Evolutionary conservation across 2,113 vertebrate genomes (phyloP).

Genomic region (Anoura caudifer): DNA sequence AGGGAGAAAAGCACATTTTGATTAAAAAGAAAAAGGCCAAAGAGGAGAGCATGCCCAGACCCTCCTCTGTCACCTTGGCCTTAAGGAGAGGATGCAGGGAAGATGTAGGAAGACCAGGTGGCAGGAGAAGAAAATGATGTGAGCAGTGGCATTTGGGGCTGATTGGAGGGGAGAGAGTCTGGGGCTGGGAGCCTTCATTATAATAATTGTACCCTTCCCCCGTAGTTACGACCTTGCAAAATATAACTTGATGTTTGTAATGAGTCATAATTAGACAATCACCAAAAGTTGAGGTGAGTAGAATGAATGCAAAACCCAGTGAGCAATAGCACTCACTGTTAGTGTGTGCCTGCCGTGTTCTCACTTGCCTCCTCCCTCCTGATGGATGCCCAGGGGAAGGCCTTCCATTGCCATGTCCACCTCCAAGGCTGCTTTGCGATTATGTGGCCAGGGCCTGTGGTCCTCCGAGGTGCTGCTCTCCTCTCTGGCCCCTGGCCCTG

Average conservation of each 20-base stretch:
- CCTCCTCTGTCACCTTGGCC: not conserved
- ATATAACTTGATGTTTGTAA: slow-evolving; percentile 67
- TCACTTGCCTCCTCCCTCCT: not conserved
- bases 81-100: not conserved
- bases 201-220: slow-evolving; percentile 76
- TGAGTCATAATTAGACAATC: slow-evolving; percentile 76
- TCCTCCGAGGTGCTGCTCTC: not conserved
- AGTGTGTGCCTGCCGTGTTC: not conserved
- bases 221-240: slow-evolving; percentile 68
- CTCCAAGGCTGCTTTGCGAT: accelerated
- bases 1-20: not conserved
- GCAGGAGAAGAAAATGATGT: not conserved
- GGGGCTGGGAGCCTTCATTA: slow-evolving; percentile 76
- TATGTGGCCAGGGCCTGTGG: not conserved
- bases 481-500: not conserved
- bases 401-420: not conserved
- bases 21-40: not conserved
- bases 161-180: slow-evolving; percentile 63
- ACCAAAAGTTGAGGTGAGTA: slow-evolving; percentile 56
- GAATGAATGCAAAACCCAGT: slow-evolving; percentile 4
- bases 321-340: not conserved
- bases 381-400: not conserved
- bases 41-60: not conserved
- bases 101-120: slow-evolving; percentile 39
- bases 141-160: slow-evolving; percentile 69